phyloP scores from a whole-genome alignment of 2,888 invertebrate genomes.

The Congeria kusceri region DNA sequence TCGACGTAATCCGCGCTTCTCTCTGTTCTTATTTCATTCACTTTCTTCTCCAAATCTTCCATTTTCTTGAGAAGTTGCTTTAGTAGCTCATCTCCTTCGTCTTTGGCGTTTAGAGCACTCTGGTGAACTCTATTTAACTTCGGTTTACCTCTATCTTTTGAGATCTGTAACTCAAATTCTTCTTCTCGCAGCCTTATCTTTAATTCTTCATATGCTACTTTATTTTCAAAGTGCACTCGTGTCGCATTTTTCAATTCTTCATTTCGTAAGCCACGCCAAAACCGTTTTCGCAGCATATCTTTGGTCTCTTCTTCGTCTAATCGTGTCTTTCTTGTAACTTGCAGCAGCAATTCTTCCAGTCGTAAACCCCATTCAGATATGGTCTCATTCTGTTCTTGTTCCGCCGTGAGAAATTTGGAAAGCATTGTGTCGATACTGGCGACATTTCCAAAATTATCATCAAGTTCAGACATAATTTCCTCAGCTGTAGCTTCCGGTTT shows the following conservation, averaged over 20 bases:
- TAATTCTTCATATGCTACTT: not conserved
- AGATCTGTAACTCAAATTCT: slow-evolving; percentile 2
- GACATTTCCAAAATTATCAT: slow-evolving; percentile 21
- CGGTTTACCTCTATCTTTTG: not conserved
- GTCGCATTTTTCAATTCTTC: not conserved
- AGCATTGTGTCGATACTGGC: slow-evolving; percentile 6
- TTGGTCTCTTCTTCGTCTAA: not conserved
- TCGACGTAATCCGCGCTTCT: not conserved
- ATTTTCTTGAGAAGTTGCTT: not conserved
- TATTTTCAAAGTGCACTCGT: not conserved
- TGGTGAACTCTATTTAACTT: not conserved
- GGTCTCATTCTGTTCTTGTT: slow-evolving; percentile 7
- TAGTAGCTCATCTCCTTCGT: too few species aligned
- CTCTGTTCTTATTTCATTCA: not conserved
- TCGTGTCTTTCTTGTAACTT: not conserved
- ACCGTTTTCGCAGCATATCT: not conserved
- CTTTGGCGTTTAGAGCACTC: not conserved
- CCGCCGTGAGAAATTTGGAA: not conserved
- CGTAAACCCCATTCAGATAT: slow-evolving; percentile 15
- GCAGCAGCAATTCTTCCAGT: slow-evolving; percentile 9
- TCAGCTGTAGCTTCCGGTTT: not conserved
- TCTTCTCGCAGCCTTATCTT: not conserved
- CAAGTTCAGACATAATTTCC: slow-evolving; percentile 2
- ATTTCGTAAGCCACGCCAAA: not conserved
- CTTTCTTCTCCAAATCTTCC: not conserved